Percentiles rank a stretch among this genome's conserved stretches.
phyloP scores from a whole-genome alignment of 2,888 invertebrate genomes.

The Melinaea marsaeus region DNA sequence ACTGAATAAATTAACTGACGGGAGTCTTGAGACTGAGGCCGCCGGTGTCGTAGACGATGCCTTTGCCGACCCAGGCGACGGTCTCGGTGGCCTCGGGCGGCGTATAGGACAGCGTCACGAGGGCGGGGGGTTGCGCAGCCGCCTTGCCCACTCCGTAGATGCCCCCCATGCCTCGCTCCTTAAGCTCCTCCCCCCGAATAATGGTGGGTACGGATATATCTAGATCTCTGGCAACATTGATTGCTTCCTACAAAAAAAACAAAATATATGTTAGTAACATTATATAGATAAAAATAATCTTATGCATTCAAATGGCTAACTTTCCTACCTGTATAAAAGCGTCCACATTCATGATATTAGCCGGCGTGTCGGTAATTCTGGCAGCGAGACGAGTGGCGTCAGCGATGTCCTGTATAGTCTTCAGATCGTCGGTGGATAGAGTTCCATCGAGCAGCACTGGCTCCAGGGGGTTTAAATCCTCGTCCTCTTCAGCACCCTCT shows the following conservation, averaged over 20 bases:
- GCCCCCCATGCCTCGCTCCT: conserved; percentile 88
- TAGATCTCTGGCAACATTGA: conserved; percentile 80
- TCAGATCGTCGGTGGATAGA: conserved; percentile 72
- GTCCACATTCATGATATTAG: conserved; percentile 90
- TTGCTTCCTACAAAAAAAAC: conserved; percentile 78
- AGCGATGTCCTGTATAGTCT: conserved; percentile 77
- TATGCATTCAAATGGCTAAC: background rate
- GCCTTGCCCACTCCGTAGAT: conserved; percentile 90
- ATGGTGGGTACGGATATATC: conserved; percentile 81
- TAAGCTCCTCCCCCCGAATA: conserved; percentile 88
- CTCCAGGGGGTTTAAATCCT: conserved; percentile 35
- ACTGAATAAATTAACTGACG: conserved; percentile 58
- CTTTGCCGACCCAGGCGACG: conserved; percentile 95
- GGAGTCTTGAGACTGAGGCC: conserved; percentile 94
- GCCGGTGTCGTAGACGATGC: conserved; percentile 96
- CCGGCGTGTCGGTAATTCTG: conserved; percentile 90
- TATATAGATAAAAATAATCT: background rate
- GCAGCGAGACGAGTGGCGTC: conserved; percentile 85
- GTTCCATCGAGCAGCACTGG: conserved; percentile 43
- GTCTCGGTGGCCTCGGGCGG: conserved; percentile 78
- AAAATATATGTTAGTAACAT: background rate
- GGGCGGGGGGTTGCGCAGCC: conserved; percentile 67
- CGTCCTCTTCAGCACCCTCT: conserved; percentile 35
- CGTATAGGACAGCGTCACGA: conserved; percentile 82
- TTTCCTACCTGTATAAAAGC: conserved; percentile 82